Conservation (phyloP, 2,888 invertebrate species). For the Portevinia maculata region DNA sequence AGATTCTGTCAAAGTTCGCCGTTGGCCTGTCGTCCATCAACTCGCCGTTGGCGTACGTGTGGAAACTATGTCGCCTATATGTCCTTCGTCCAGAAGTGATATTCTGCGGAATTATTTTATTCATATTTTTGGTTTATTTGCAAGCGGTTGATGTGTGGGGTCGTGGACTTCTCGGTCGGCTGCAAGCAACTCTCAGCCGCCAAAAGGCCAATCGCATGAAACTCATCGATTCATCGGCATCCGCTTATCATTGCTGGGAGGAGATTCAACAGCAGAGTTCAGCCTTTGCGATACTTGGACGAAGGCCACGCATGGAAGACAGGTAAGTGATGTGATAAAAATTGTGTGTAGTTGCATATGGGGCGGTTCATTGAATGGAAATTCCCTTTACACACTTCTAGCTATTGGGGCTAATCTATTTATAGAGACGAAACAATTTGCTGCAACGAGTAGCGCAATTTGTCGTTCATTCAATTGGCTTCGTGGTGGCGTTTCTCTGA, state of each 20-base stretch:
- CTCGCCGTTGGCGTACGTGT: slow-evolving; percentile 89
- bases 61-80: slow-evolving; percentile 91
- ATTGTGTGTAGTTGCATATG: slow-evolving; percentile 8
- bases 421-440: slow-evolving; percentile 34
- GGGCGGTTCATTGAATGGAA: slow-evolving; percentile 49
- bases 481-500: not conserved
- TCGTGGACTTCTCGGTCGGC: slow-evolving; percentile 86
- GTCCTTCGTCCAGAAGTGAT: slow-evolving; percentile 91
- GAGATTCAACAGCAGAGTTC: slow-evolving; percentile 89
- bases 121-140: slow-evolving; percentile 90
- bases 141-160: slow-evolving; percentile 94
- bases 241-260: slow-evolving; percentile 88
- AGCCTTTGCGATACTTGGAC: slow-evolving; percentile 95
- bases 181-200: slow-evolving; percentile 81
- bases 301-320: slow-evolving; percentile 96
- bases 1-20: slow-evolving; percentile 91
- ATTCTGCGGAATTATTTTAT: slow-evolving; percentile 87
- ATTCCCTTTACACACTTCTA: slow-evolving; percentile 21
- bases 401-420: slow-evolving; percentile 65
- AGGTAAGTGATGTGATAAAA: slow-evolving; percentile 82
- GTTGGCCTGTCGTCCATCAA: slow-evolving; percentile 90
- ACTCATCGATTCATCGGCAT: slow-evolving; percentile 76
- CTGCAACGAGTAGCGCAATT: slow-evolving; percentile 19
- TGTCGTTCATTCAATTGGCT: slow-evolving; percentile 33
- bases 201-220: slow-evolving; percentile 78